Percentiles rank a stretch among this genome's conserved stretches.
These are phyloP conservation scores for Tyrannus savana DNA, from an alignment of 2,113 vertebrate genomes.

Conservation along the genomic window DNA sequence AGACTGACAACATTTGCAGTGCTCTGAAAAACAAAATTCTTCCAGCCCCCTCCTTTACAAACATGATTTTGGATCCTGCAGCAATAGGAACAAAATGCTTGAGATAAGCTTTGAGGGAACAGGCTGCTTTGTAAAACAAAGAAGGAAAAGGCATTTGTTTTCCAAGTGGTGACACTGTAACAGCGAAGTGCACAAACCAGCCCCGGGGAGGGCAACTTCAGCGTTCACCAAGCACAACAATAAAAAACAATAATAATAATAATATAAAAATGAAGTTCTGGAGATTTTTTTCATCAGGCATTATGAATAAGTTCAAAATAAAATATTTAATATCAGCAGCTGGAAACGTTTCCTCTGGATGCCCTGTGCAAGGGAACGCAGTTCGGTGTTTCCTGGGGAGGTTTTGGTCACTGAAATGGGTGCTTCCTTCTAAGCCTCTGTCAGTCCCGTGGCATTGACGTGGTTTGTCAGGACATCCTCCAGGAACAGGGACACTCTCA, in stretches of 20 bases:
- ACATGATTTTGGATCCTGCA: not conserved
- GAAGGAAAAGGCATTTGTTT: not conserved
- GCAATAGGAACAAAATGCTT: not conserved
- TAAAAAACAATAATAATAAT: not conserved
- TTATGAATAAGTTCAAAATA: not conserved
- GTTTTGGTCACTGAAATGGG: not conserved
- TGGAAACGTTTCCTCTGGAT: not conserved
- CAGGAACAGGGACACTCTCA: conserved; percentile 73
- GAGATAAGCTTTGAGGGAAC: not conserved
- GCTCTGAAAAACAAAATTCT: conserved; percentile 35
- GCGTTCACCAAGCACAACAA: not conserved
- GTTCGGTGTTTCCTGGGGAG: accelerated
- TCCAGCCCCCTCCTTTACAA: not conserved
- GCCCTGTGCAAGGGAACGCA: not conserved
- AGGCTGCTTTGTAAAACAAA: not conserved
- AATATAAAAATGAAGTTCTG: not conserved
- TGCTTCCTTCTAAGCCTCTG: not conserved
- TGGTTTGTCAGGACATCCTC: conserved; percentile 75
- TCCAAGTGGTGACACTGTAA: not conserved
- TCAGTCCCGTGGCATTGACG: not conserved
- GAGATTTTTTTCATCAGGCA: not conserved
- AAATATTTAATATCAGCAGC: not conserved
- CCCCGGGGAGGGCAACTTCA: not conserved
- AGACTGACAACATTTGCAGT: conserved; percentile 9
- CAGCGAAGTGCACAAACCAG: not conserved